phyloP scores from a whole-genome alignment of 2,113 vertebrate genomes.

The Apodemus sylvaticus region DNA sequence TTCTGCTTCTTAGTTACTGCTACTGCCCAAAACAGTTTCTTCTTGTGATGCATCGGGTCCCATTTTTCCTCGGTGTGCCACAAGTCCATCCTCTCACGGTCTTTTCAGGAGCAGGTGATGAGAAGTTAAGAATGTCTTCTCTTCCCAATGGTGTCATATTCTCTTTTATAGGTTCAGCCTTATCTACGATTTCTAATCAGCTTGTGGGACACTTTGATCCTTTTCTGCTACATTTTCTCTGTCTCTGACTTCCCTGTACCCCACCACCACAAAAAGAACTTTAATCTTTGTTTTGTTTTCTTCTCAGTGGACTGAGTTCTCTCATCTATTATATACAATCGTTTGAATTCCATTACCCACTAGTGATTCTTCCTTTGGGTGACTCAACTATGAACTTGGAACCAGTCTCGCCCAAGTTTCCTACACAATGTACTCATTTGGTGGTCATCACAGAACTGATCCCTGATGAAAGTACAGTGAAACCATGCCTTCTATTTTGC shows the following conservation, averaged over 20 bases:
- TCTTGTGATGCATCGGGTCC: not conserved
- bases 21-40: constrained; percentile 12
- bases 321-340: not conserved
- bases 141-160: not conserved
- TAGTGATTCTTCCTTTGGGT: not conserved
- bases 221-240: not conserved
- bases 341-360: not conserved
- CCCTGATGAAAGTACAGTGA: not conserved
- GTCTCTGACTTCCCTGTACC: not conserved
- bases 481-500: not conserved
- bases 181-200: not conserved
- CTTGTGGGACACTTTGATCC: not conserved
- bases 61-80: not conserved
- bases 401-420: not conserved
- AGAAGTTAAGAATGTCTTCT: not conserved
- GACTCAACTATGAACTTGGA: not conserved
- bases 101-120: constrained; percentile 8
- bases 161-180: not conserved
- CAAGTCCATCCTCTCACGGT: not conserved
- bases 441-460: not conserved
- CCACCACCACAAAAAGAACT: not conserved
- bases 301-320: not conserved
- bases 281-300: not conserved
- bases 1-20: constrained; percentile 5
- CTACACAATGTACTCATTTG: constrained; percentile 35